phyloP scores from a whole-genome alignment of 2,888 invertebrate species.

The Hipparchia semele region DNA sequence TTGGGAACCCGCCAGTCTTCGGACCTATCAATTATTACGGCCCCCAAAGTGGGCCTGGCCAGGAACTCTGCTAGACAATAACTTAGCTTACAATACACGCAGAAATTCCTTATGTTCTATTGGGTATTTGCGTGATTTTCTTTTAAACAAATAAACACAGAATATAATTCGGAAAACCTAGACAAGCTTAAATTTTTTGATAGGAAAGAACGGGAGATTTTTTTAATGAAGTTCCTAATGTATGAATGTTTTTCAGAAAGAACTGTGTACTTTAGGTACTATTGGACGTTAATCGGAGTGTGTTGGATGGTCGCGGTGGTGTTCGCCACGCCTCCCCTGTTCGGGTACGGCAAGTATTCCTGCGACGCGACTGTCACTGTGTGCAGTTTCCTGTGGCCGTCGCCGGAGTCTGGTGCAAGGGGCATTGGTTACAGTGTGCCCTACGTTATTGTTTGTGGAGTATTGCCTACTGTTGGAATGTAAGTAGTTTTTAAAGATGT shows the following conservation, averaged over 20 bases:
- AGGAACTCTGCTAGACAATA: no score
- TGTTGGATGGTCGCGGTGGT: constrained; percentile 70
- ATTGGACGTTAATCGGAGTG: constrained; percentile 68
- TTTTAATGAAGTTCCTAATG: constrained; percentile 41
- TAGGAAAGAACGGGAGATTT: constrained; percentile 10
- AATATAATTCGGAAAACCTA: neutral
- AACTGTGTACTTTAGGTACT: constrained; percentile 67
- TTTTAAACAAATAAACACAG: no score
- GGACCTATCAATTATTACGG: no score
- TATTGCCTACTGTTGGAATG: constrained; percentile 73
- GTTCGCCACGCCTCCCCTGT: constrained; percentile 76
- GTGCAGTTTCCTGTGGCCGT: constrained; percentile 77
- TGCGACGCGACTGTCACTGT: constrained; percentile 77
- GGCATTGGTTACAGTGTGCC: constrained; percentile 74
- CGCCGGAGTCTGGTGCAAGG: constrained; percentile 60
- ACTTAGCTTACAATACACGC: no score
- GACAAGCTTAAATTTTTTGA: no score
- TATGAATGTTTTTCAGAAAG: constrained; percentile 56
- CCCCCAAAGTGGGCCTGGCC: no score
- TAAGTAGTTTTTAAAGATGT: constrained; percentile 49
- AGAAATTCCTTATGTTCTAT: no score
- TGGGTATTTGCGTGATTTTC: no score
- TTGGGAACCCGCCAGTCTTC: no score
- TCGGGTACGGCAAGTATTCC: constrained; percentile 76
- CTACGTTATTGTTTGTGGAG: constrained; percentile 68